Evolutionary conservation across 2,888 invertebrate genomes (phyloP).

Genomic region (Orthonevra nobilis): DNA sequence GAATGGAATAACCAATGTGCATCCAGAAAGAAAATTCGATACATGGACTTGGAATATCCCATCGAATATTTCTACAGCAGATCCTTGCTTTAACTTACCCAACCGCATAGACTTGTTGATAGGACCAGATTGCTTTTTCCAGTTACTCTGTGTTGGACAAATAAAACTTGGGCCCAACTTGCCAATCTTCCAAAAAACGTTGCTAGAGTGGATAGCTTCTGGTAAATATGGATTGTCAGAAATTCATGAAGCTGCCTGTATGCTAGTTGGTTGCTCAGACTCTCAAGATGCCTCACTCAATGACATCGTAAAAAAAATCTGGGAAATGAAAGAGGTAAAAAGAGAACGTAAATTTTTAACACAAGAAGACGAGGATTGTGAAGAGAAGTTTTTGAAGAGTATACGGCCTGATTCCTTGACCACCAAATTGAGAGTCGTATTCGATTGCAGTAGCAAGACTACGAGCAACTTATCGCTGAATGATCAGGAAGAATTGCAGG

Average conservation of each 20-base stretch:
- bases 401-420: conserved; percentile 26
- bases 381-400: conserved; percentile 3
- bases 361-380: conserved; percentile 5
- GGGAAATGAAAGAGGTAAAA: conserved; percentile 21
- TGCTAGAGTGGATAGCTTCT: background rate
- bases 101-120: no score
- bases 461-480: no score
- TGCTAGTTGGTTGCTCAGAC: background rate
- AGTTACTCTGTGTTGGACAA: no score
- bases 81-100: background rate
- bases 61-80: background rate
- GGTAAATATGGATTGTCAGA: conserved; percentile 2
- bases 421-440: no score
- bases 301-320: conserved; percentile 1
- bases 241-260: background rate
- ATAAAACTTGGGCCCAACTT: no score
- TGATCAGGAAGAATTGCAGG: conserved; percentile 53
- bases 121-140: no score
- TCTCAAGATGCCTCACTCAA: background rate
- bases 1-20: background rate
- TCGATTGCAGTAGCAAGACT: no score
- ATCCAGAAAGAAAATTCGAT: background rate
- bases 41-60: background rate
- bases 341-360: background rate
- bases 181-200: conserved; percentile 7